Percentiles rank a stretch among this genome's conserved stretches.
Conservation (phyloP, 2,113 vertebrate genomes). For the Xiphorhynchus elegans region DNA sequence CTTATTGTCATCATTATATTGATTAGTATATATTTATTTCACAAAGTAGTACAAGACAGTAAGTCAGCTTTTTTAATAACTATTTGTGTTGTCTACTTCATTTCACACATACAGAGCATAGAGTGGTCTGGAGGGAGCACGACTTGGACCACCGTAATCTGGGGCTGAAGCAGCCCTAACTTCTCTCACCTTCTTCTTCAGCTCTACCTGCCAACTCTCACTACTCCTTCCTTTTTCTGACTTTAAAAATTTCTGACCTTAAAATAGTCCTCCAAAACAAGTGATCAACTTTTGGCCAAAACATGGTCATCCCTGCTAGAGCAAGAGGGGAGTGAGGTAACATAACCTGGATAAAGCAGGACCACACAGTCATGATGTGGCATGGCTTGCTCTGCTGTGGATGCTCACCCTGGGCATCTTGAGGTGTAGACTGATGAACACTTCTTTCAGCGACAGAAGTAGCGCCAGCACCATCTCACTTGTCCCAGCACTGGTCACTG, state of each 20-base stretch:
- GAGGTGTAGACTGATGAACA: not conserved
- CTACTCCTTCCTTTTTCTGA: not conserved
- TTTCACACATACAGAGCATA: not conserved
- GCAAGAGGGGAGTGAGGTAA: not conserved
- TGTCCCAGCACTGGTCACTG: not conserved
- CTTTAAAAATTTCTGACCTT: not conserved
- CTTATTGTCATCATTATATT: not conserved
- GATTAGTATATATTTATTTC: not conserved
- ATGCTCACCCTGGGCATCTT: not conserved
- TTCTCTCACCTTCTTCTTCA: not conserved
- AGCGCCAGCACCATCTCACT: not conserved
- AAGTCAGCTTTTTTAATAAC: not conserved
- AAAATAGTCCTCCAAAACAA: not conserved
- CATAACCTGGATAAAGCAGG: not conserved
- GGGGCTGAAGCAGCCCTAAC: not conserved
- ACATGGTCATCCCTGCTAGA: not conserved
- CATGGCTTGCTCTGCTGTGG: not conserved
- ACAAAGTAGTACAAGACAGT: not conserved
- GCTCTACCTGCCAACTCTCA: not conserved
- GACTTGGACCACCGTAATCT: not conserved
- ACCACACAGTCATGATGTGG: rapidly evolving
- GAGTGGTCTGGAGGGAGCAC: too few relatives aligned
- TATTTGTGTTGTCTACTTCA: not conserved
- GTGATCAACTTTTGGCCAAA: not conserved
- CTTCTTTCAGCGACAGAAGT: not conserved